These are phyloP conservation scores for Hippasteria phrygiana DNA, from an alignment of 53 echinoderm and acorn worm genomes.

Conservation along the genomic window DNA sequence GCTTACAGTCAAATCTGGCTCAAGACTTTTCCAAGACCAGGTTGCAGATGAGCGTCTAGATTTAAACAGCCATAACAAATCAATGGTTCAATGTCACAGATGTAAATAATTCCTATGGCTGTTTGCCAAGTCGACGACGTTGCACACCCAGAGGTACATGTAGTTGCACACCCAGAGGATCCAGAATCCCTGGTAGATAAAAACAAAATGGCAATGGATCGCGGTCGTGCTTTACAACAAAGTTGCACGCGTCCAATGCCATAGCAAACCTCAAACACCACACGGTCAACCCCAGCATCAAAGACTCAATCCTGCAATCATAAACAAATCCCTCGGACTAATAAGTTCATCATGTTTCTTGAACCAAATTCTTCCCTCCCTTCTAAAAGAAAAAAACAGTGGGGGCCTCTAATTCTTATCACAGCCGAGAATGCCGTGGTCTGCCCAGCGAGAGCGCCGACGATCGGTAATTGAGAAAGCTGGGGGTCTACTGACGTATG, in stretches of 20 bases:
- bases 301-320: background rate
- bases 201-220: too few species aligned
- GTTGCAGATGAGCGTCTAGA: too few species aligned
- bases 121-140: background rate
- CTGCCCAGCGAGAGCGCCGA: background rate
- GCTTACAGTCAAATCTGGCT: too few species aligned
- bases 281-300: background rate
- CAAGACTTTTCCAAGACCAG: too few species aligned
- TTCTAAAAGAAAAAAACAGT: conserved; percentile 14
- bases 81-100: background rate
- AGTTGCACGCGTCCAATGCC: too few species aligned
- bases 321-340: conserved; percentile 4
- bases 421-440: conserved; percentile 29
- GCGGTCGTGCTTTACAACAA: too few species aligned
- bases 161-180: background rate
- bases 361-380: background rate
- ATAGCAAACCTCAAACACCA: background rate
- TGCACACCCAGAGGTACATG: background rate
- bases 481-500: conserved; percentile 39
- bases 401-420: conserved; percentile 23
- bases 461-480: conserved; percentile 52
- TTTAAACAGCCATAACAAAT: background rate
- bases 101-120: background rate
- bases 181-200: background rate
- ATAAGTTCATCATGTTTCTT: conserved; percentile 29